A percentile compares a stretch with the other conserved stretches of the same genome.
These are phyloP conservation scores for Cryptotis parvus DNA, from an alignment of 2,113 vertebrate species.

Conservation along the genomic window DNA sequence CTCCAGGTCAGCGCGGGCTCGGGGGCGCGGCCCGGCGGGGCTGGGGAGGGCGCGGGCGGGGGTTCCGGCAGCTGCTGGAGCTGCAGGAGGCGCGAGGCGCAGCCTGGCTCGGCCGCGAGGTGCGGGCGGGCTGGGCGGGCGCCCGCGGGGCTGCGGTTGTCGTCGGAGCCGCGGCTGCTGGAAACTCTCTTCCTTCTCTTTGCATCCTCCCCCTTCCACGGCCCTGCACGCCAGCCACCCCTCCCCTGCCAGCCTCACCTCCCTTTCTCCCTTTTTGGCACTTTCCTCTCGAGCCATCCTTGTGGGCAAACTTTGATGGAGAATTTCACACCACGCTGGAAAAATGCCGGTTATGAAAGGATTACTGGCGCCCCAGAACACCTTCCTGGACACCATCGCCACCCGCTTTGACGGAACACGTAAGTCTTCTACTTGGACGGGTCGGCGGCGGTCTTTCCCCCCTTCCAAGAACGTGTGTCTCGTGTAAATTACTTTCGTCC, in stretches of 20 bases:
- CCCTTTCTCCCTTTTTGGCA: slow-evolving; percentile 77
- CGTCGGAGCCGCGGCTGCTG: not conserved
- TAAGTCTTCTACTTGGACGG: slow-evolving; percentile 89
- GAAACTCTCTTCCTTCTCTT: not conserved
- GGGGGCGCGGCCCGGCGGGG: not conserved
- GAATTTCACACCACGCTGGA: slow-evolving; percentile 92
- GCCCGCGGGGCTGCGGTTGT: slow-evolving; percentile 59
- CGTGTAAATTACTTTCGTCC: slow-evolving; percentile 45
- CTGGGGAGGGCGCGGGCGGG: not conserved
- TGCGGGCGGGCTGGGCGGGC: slow-evolving; percentile 59
- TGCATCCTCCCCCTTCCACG: not conserved
- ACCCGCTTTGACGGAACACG: slow-evolving; percentile 99
- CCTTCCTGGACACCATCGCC: slow-evolving; percentile 98
- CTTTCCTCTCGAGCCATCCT: slow-evolving; percentile 83
- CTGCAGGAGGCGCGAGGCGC: slow-evolving; percentile 7
- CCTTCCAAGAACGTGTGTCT: not conserved
- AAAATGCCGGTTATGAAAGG: slow-evolving; percentile 99
- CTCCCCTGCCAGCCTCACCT: slow-evolving; percentile 37
- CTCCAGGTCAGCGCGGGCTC: slow-evolving; percentile 33
- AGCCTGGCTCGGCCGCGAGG: slow-evolving; percentile 35
- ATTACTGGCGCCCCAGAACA: slow-evolving; percentile 98
- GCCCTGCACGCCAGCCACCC: slow-evolving; percentile 57
- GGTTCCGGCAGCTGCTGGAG: slow-evolving; percentile 14
- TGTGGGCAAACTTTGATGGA: slow-evolving; percentile 95
- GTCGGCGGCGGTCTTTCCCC: not conserved